phyloP scores from a whole-genome alignment of 1,140 invertebrate genomes.

The Bilobella aurantiaca region DNA sequence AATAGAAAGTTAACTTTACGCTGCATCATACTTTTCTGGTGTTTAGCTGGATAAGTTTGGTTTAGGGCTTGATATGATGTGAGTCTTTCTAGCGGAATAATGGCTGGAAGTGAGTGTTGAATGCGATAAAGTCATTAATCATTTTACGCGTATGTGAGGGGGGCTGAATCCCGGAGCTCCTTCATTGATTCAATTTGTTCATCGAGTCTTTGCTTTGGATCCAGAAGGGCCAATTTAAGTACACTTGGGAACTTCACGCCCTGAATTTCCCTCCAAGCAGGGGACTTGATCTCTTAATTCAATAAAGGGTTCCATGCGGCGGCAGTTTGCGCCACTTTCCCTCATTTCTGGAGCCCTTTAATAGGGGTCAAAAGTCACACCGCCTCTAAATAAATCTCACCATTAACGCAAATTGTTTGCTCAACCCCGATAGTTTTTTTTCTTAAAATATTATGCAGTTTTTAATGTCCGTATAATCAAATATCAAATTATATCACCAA shows the following conservation, averaged over 20 bases:
- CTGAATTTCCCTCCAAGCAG: slow-evolving; percentile 3
- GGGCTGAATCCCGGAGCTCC: neutral
- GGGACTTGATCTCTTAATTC: slow-evolving; percentile 24
- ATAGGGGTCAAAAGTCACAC: slow-evolving; percentile 2
- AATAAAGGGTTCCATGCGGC: slow-evolving; percentile 20
- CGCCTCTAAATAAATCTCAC: neutral
- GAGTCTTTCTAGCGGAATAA: neutral
- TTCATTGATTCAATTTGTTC: slow-evolving; percentile 25
- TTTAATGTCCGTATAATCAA: no score
- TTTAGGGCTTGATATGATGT: no score
- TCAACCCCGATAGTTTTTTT: neutral
- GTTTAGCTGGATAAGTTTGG: no score
- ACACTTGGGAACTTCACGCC: neutral
- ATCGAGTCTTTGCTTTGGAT: neutral
- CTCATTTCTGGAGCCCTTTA: neutral
- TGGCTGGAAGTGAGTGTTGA: slow-evolving; percentile 24
- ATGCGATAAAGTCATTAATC: slow-evolving; percentile 36
- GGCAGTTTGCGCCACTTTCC: no score
- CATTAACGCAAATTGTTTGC: neutral
- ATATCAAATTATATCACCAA: no score
- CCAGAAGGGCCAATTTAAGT: slow-evolving; percentile 1
- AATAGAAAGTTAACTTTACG: no score
- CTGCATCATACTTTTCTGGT: no score
- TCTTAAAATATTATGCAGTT: no score
- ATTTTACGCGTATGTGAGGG: slow-evolving; percentile 26